These are phyloP conservation scores for Asbolus verrucosus DNA, from an alignment of 1,140 invertebrate genomes.

Conservation along the genomic window DNA sequence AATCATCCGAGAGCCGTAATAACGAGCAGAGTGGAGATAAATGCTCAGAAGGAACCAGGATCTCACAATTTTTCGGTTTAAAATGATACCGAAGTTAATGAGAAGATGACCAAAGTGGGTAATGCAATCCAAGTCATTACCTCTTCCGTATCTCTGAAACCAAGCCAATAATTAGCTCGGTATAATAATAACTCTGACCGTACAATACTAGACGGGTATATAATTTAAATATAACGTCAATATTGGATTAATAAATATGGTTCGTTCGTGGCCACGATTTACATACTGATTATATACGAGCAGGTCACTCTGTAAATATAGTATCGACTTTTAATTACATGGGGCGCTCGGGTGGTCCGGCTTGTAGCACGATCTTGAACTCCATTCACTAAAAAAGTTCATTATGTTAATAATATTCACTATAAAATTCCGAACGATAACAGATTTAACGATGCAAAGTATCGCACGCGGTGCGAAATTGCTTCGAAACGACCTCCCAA, in stretches of 20 bases:
- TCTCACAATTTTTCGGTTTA: slow-evolving; percentile 29
- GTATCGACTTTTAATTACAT: slow-evolving; percentile 61
- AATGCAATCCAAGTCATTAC: slow-evolving; percentile 37
- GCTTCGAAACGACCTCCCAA: slow-evolving; percentile 5
- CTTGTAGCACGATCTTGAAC: slow-evolving; percentile 56
- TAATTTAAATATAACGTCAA: slow-evolving; percentile 62
- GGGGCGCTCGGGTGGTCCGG: slow-evolving; percentile 60
- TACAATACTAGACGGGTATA: slow-evolving; percentile 55
- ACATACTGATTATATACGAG: slow-evolving; percentile 62
- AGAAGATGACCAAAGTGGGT: slow-evolving; percentile 36
- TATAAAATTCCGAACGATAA: slow-evolving; percentile 32
- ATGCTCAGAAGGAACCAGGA: slow-evolving; percentile 4
- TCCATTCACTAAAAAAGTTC: slow-evolving; percentile 55
- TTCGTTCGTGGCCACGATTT: slow-evolving; percentile 61
- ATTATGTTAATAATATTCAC: slow-evolving; percentile 38
- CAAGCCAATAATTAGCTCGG: slow-evolving; percentile 51
- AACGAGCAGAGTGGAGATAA: slow-evolving; percentile 30
- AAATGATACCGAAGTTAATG: slow-evolving; percentile 28
- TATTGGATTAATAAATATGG: slow-evolving; percentile 64
- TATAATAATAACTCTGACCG: slow-evolving; percentile 52
- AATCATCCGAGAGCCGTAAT: slow-evolving; percentile 10
- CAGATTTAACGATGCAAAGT: slow-evolving; percentile 36
- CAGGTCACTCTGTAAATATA: slow-evolving; percentile 53
- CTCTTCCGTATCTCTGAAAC: slow-evolving; percentile 37
- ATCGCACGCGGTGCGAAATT: slow-evolving; percentile 24